Evolutionary conservation across 2,113 vertebrate genomes (phyloP).

Genomic region (Chlamydotis undulata): DNA sequence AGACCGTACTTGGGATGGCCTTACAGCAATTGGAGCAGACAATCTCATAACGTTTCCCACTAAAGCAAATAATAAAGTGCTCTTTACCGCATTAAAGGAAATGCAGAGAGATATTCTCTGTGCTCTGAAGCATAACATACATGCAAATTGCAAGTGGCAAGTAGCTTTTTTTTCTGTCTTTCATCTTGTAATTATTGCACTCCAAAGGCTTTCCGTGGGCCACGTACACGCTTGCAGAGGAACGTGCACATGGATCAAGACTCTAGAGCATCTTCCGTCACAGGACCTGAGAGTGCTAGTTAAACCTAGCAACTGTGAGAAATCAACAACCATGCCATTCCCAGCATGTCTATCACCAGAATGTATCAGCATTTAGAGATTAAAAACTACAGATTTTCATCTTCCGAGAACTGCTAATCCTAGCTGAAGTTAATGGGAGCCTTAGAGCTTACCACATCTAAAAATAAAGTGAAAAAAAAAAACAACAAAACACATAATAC

Average conservation of each 20-base stretch:
- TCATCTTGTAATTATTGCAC: not conserved
- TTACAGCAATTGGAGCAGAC: not conserved
- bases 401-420: not conserved
- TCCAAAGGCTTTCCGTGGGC: not conserved
- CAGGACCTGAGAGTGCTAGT: not conserved
- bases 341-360: not conserved
- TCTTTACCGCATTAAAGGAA: not conserved
- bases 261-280: not conserved
- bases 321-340: not conserved
- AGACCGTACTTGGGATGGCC: not conserved
- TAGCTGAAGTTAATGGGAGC: not conserved
- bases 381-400: not conserved
- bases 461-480: not conserved
- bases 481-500: not conserved
- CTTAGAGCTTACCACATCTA: not conserved
- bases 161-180: not conserved
- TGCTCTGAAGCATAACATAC: not conserved
- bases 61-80: not conserved
- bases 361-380: not conserved
- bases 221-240: not conserved
- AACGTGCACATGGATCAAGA: not conserved
- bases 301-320: not conserved
- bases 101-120: not conserved
- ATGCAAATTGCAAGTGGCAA: not conserved
- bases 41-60: not conserved